Evolutionary conservation across 2,888 invertebrate species (phyloP).

Genomic region (Drosophila pegasa): DNA sequence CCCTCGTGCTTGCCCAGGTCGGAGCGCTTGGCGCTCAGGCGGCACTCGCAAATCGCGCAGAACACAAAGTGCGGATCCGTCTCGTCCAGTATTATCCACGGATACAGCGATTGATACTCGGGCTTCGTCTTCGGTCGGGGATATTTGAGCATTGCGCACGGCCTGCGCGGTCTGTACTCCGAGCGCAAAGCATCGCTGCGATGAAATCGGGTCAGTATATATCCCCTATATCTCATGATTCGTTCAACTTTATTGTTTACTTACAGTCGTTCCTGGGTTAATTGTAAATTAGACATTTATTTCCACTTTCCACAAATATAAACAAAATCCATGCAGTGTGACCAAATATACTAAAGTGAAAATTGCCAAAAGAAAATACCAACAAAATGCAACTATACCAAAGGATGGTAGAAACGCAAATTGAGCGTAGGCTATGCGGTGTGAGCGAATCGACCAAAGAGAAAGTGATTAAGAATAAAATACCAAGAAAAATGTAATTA

Average conservation of each 20-base stretch:
- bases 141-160: slow-evolving; percentile 70
- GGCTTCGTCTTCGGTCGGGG: slow-evolving; percentile 78
- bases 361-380: slow-evolving; percentile 1
- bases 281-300: slow-evolving; percentile 71
- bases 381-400: not conserved
- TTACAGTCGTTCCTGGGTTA: slow-evolving; percentile 78
- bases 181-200: slow-evolving; percentile 71
- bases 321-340: slow-evolving; percentile 62
- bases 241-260: slow-evolving; percentile 11
- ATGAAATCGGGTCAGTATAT: not conserved
- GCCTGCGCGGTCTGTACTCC: slow-evolving; percentile 71
- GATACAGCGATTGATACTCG: slow-evolving; percentile 70
- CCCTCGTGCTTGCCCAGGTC: slow-evolving; percentile 77
- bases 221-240: too few species aligned
- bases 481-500: too few species aligned
- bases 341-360: not conserved
- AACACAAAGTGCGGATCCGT: slow-evolving; percentile 77
- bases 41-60: slow-evolving; percentile 72
- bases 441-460: too few species aligned
- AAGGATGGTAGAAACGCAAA: too few species aligned
- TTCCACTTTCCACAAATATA: slow-evolving; percentile 59
- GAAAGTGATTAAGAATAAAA: too few species aligned
- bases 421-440: too few species aligned
- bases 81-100: slow-evolving; percentile 76
- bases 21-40: slow-evolving; percentile 77